phyloP scores from a whole-genome alignment of 2,888 invertebrate species.

The Archips xylosteana region DNA sequence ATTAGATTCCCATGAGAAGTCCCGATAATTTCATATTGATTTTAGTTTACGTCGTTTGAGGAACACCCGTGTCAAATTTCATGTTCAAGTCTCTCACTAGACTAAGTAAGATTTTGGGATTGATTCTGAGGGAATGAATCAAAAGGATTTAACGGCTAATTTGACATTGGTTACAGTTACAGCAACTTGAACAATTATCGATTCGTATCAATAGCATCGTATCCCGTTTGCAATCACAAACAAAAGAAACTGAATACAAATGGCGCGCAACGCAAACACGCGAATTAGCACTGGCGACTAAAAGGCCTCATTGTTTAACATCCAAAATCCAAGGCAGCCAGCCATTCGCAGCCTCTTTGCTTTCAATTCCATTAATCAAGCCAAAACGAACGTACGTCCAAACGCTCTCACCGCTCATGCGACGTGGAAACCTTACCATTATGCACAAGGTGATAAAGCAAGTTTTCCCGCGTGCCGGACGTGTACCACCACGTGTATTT shows the following conservation, averaged over 20 bases:
- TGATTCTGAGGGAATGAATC: no score
- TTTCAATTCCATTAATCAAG: slow-evolving; percentile 37
- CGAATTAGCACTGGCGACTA: slow-evolving; percentile 33
- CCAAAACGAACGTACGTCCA: slow-evolving; percentile 27
- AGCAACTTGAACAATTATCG: no score
- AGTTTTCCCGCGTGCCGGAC: slow-evolving; percentile 6
- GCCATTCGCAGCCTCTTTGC: slow-evolving; percentile 36
- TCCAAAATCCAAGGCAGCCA: slow-evolving; percentile 35
- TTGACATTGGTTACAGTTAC: no score
- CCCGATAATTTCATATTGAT: no score
- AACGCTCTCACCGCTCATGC: slow-evolving; percentile 26
- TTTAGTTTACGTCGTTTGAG: no score
- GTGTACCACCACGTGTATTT: slow-evolving; percentile 31
- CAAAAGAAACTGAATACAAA: slow-evolving; percentile 22
- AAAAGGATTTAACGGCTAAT: no score
- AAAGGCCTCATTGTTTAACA: slow-evolving; percentile 39
- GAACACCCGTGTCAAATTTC: no score
- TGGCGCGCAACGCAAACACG: slow-evolving; percentile 21
- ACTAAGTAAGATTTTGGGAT: no score
- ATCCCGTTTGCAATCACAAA: not conserved
- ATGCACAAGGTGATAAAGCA: slow-evolving; percentile 26
- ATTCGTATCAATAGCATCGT: not conserved
- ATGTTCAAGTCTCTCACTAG: no score
- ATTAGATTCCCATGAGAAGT: no score
- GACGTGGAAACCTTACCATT: slow-evolving; percentile 10